Evolutionary conservation across 92 coral and sea anemone species (phyloP).

Genomic region (Umimayanthus chanpuru): DNA sequence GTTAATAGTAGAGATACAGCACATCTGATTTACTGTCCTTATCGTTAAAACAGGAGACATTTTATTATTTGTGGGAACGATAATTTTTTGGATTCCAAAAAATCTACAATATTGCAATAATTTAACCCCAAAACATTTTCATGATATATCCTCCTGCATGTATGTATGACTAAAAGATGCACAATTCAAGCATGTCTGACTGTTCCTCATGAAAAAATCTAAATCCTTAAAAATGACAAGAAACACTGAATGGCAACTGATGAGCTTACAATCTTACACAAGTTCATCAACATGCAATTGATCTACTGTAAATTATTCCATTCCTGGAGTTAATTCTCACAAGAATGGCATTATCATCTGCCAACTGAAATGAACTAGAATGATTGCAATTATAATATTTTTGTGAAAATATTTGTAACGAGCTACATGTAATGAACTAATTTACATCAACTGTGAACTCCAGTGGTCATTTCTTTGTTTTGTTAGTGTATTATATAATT

Average conservation of each 20-base stretch:
- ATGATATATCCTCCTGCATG: background rate
- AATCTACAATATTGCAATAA: background rate
- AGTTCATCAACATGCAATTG: background rate
- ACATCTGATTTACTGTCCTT: too few species aligned
- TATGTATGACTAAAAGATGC: background rate
- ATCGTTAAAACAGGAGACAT: too few species aligned
- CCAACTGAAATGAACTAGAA: background rate
- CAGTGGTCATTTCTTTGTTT: background rate
- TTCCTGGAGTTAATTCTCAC: too few species aligned
- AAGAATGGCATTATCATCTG: background rate
- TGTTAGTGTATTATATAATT: background rate
- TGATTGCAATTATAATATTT: too few species aligned
- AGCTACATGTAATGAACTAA: background rate
- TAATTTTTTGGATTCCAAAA: background rate
- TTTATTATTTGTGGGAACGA: background rate
- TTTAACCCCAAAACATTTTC: background rate
- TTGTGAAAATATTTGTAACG: background rate
- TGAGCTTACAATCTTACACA: background rate
- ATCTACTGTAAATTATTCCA: background rate
- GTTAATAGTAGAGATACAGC: too few species aligned
- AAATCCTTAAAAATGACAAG: too few species aligned
- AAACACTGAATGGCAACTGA: background rate
- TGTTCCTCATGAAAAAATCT: too few species aligned
- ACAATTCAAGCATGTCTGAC: constrained; percentile 13
- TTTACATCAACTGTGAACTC: constrained; percentile 2